phyloP scores from a whole-genome alignment of 2,888 invertebrate genomes.

The Cantharis nigra region DNA sequence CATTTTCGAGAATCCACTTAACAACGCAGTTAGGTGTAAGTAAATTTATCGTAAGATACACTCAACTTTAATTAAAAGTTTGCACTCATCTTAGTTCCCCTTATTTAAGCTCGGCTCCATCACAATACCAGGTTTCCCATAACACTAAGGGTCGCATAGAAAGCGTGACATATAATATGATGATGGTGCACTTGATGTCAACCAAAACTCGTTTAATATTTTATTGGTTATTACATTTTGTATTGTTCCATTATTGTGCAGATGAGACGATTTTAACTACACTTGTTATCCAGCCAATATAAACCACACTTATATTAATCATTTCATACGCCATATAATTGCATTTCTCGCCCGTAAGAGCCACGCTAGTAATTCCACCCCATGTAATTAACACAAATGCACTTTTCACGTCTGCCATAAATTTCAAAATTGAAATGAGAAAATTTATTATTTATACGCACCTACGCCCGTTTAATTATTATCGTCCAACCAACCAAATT shows the following conservation, averaged over 20 bases:
- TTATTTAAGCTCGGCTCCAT: neutral
- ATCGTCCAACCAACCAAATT: neutral
- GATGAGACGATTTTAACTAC: slow-evolving; percentile 26
- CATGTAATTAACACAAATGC: slow-evolving; percentile 50
- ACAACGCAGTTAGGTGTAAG: neutral
- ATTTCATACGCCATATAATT: slow-evolving; percentile 48
- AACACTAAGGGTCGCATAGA: slow-evolving; percentile 5
- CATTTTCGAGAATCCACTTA: neutral
- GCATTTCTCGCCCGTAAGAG: slow-evolving; percentile 47
- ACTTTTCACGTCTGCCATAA: slow-evolving; percentile 46
- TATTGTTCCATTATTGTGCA: slow-evolving; percentile 39
- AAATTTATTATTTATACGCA: slow-evolving; percentile 18
- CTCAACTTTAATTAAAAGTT: slow-evolving; percentile 31
- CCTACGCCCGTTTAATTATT: neutral
- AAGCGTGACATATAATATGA: slow-evolving; percentile 21
- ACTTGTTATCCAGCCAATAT: slow-evolving; percentile 34
- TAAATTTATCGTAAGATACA: slow-evolving; percentile 5
- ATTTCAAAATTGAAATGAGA: slow-evolving; percentile 15
- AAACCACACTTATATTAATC: slow-evolving; percentile 50
- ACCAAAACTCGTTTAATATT: slow-evolving; percentile 36
- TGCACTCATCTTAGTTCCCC: slow-evolving; percentile 8
- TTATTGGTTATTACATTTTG: slow-evolving; percentile 40
- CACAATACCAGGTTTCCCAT: slow-evolving; percentile 13
- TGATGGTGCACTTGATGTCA: slow-evolving; percentile 26
- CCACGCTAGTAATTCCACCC: slow-evolving; percentile 47